Evolutionary conservation across 2,113 vertebrate genomes (phyloP).

Genomic region (Ceratotherium simum): DNA sequence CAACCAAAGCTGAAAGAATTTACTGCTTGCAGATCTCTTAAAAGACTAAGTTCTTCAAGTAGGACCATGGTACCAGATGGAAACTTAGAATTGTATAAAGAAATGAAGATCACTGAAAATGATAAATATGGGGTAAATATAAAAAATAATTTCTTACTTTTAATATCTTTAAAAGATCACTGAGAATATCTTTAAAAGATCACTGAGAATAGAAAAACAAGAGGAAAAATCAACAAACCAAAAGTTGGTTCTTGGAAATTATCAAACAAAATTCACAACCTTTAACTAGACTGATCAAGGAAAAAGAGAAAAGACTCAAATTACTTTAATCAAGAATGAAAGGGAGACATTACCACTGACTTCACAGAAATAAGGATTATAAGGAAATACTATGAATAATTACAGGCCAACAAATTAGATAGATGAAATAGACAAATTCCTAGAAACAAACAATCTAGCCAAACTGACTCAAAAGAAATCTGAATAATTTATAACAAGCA

Average conservation of each 20-base stretch:
- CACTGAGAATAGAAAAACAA: not conserved
- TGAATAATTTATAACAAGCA: not conserved
- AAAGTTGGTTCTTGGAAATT: not conserved
- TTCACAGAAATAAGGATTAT: not conserved
- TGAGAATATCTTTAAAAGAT: slow-evolving; percentile 11
- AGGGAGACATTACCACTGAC: not conserved
- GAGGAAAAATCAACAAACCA: not conserved
- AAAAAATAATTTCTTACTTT: not conserved
- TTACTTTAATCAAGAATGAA: not conserved
- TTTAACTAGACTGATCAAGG: not conserved
- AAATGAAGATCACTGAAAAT: slow-evolving; percentile 1
- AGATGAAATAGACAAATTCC: not conserved
- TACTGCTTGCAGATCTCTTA: not conserved
- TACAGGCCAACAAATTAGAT: not conserved
- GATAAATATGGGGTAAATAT: not conserved
- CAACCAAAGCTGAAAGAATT: not conserved
- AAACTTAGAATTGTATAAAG: not conserved
- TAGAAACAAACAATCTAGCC: not conserved
- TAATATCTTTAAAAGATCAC: slow-evolving; percentile 2
- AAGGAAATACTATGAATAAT: not conserved
- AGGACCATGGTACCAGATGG: not conserved
- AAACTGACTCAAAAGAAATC: not conserved
- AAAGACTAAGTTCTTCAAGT: not conserved
- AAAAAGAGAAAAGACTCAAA: not conserved
- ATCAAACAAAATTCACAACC: not conserved